These are phyloP conservation scores for Pseudorhombus dupliciocellatus DNA, from an alignment of 2,113 vertebrate genomes.

Conservation along the genomic window DNA sequence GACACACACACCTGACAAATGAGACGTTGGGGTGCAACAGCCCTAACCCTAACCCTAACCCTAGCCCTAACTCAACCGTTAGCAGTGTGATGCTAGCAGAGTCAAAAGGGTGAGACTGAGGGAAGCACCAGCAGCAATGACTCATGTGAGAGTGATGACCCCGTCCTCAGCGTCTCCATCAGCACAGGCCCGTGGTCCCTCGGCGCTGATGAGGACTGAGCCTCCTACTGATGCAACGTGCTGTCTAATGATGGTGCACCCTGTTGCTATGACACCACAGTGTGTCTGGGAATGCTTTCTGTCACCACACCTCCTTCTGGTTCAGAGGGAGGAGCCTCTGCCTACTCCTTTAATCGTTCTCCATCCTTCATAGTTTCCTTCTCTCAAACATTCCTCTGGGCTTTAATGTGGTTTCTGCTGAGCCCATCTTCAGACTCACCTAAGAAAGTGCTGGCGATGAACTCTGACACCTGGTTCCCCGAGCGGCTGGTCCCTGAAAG, in stretches of 20 bases:
- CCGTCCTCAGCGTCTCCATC: no score
- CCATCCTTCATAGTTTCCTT: not conserved
- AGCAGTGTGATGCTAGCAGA: no score
- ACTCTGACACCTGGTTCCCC: constrained; percentile 94
- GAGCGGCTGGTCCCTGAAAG: constrained; percentile 92
- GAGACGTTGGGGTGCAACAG: no score
- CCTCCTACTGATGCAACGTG: constrained; percentile 65
- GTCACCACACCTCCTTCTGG: constrained; percentile 45
- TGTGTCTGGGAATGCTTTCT: constrained; percentile 73
- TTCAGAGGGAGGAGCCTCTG: constrained; percentile 45
- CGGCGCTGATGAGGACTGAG: constrained; percentile 54
- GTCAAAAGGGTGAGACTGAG: no score
- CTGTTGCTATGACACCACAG: constrained; percentile 72
- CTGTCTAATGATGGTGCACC: constrained; percentile 64
- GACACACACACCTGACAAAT: no score
- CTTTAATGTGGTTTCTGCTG: no score
- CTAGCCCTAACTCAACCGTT: no score
- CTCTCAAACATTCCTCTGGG: not conserved
- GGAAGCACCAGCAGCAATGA: no score
- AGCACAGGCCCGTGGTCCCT: constrained; percentile 45
- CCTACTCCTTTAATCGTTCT: constrained; percentile 11
- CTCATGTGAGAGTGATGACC: no score
- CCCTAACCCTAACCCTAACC: no score
- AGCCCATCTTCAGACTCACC: constrained; percentile 84
- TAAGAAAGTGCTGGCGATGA: constrained; percentile 89